These are phyloP conservation scores for Aspidiotus rigidus DNA, from an alignment of 2,888 invertebrate species.

Conservation along the genomic window DNA sequence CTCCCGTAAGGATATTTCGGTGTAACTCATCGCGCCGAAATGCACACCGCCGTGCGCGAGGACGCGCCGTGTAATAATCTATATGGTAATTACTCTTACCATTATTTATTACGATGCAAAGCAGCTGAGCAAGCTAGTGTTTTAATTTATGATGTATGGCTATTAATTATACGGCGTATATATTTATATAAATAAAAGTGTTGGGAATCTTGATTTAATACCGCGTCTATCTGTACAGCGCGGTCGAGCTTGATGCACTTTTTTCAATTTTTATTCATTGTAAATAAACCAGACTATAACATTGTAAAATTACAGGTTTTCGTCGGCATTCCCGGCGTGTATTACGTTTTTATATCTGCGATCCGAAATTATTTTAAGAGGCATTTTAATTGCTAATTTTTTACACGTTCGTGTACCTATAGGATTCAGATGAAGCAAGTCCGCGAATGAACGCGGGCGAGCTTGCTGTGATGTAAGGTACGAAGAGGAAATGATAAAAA, in stretches of 20 bases:
- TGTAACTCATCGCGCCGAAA: slow-evolving; percentile 12
- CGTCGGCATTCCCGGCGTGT: not conserved
- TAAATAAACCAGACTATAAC: slow-evolving; percentile 24
- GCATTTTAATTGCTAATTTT: no score
- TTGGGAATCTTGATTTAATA: slow-evolving; percentile 26
- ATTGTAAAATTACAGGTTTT: slow-evolving; percentile 27
- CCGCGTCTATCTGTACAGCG: not conserved
- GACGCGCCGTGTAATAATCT: slow-evolving; percentile 18
- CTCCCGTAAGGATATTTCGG: slow-evolving; percentile 21
- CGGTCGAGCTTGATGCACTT: slow-evolving; percentile 6
- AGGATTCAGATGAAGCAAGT: no score
- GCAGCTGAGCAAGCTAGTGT: slow-evolving; percentile 26
- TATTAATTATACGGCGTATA: slow-evolving; percentile 17
- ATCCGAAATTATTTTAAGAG: no score
- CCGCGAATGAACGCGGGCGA: no score
- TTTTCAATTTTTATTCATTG: slow-evolving; percentile 24
- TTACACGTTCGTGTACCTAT: no score
- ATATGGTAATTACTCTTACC: slow-evolving; percentile 30
- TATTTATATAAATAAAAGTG: not conserved
- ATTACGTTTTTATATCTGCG: not conserved
- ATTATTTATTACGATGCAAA: slow-evolving; percentile 23
- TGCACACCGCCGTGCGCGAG: slow-evolving; percentile 3
- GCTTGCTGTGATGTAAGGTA: no score
- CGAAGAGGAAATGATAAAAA: no score
- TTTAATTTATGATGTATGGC: slow-evolving; percentile 29